Percentiles rank a stretch among this genome's conserved stretches.
Evolutionary conservation across 2,797 vertebrate genomes (phyloP).

Genomic region (Tapirus indicus): DNA sequence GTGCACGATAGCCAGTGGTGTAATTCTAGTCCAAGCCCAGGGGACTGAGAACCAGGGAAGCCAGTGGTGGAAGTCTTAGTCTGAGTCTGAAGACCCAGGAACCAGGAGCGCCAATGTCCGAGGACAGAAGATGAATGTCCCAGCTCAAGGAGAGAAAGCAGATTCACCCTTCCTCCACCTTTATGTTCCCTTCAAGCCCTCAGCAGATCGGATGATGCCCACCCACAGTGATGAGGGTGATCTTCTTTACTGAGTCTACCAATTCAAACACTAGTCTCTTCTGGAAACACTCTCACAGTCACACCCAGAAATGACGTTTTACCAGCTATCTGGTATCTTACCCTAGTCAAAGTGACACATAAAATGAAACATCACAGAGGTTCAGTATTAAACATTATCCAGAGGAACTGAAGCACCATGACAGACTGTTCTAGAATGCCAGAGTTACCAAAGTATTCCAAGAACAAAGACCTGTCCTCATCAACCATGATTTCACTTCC

Average conservation of each 20-base stretch:
- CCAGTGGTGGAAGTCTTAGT: background rate
- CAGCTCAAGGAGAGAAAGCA: background rate
- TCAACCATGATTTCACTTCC: background rate
- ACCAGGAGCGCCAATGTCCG: background rate
- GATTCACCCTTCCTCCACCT: background rate
- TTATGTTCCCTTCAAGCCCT: background rate
- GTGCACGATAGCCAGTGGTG: background rate
- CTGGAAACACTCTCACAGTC: background rate
- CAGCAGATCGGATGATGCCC: background rate
- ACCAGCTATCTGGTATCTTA: background rate
- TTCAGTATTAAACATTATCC: background rate
- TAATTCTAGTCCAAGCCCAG: too few species aligned
- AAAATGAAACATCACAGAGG: background rate
- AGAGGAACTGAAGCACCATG: background rate
- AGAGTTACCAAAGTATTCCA: background rate
- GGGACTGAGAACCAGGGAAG: background rate
- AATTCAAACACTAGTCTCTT: background rate
- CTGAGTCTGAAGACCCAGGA: background rate
- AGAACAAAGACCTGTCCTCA: background rate
- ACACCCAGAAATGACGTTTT: background rate
- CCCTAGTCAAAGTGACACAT: background rate
- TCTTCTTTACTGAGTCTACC: background rate
- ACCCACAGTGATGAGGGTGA: background rate
- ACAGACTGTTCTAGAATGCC: background rate
- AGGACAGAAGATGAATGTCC: background rate